Evolutionary conservation across 2,797 vertebrate species (phyloP).

Genomic region (Benthosema pterotum): DNA sequence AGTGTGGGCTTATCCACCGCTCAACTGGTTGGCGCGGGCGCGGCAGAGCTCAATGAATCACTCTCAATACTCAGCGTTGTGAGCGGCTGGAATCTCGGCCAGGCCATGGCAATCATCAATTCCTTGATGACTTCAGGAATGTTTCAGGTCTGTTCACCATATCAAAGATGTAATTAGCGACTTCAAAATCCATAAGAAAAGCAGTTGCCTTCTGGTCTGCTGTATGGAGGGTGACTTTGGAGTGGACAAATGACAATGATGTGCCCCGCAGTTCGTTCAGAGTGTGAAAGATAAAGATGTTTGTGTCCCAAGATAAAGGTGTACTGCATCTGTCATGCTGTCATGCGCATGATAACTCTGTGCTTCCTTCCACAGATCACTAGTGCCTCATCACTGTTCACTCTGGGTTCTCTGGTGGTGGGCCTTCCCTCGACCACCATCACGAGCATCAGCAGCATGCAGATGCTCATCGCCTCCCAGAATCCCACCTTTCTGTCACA

Average conservation of each 20-base stretch:
- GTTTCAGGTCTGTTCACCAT: constrained; percentile 50
- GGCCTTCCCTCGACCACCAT: constrained; percentile 59
- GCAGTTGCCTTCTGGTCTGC: too few relatives aligned
- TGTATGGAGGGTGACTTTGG: too few relatives aligned
- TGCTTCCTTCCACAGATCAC: constrained; percentile 55
- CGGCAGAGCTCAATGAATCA: constrained; percentile 19
- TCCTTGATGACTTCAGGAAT: constrained; percentile 43
- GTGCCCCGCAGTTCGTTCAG: too few relatives aligned
- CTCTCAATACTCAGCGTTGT: constrained; percentile 50
- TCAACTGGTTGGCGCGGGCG: constrained; percentile 51
- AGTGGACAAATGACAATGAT: too few relatives aligned
- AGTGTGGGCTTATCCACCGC: constrained; percentile 53
- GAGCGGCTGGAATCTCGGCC: constrained; percentile 66
- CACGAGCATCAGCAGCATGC: neutral
- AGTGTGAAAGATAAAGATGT: neutral
- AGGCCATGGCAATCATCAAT: constrained; percentile 64
- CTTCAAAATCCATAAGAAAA: too few relatives aligned
- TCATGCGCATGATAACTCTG: neutral
- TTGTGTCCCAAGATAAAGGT: neutral
- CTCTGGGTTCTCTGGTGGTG: constrained; percentile 67
- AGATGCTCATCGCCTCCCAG: constrained; percentile 46
- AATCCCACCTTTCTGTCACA: constrained; percentile 44
- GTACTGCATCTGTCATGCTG: neutral
- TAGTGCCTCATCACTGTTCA: neutral
- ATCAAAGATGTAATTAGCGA: too few relatives aligned